Evolutionary conservation across 2,888 invertebrate genomes (phyloP).

Genomic region (Oligia strigilis): DNA sequence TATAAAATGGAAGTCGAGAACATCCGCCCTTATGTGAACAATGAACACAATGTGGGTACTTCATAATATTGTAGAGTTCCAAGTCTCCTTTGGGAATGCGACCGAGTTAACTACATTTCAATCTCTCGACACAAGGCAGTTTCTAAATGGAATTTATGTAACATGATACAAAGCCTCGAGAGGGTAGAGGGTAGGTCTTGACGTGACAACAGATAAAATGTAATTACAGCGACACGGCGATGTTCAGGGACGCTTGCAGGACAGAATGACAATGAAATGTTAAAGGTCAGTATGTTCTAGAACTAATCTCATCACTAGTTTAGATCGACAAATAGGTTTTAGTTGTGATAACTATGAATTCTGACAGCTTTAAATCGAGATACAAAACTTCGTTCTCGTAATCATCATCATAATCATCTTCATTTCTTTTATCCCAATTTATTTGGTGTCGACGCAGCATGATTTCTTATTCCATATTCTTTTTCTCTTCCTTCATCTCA

Average conservation of each 20-base stretch:
- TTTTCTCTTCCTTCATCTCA: background rate
- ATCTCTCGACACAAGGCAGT: slow-evolving; percentile 47
- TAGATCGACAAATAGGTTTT: background rate
- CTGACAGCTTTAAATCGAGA: background rate
- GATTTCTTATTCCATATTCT: background rate
- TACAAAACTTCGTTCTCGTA: background rate
- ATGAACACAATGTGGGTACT: slow-evolving; percentile 33
- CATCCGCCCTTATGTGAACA: slow-evolving; percentile 28
- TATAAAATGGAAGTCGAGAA: slow-evolving; percentile 23
- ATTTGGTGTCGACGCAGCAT: background rate
- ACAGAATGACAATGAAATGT: slow-evolving; percentile 13
- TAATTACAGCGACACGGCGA: slow-evolving; percentile 27
- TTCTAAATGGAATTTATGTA: slow-evolving; percentile 53
- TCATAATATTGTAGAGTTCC: slow-evolving; percentile 34
- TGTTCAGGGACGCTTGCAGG: slow-evolving; percentile 23
- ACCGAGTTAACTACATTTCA: slow-evolving; percentile 58
- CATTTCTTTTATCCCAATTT: background rate
- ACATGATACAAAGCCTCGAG: slow-evolving; percentile 15
- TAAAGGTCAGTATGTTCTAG: slow-evolving; percentile 5
- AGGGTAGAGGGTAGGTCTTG: slow-evolving; percentile 13
- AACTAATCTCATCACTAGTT: background rate
- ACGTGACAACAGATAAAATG: slow-evolving; percentile 40
- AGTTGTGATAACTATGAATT: background rate
- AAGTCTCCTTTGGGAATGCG: slow-evolving; percentile 44
- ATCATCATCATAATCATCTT: too few relatives aligned